A percentile compares a stretch with the other conserved stretches of the same genome.
Conservation (phyloP, 2,888 invertebrate species). For the Acleris literana region DNA sequence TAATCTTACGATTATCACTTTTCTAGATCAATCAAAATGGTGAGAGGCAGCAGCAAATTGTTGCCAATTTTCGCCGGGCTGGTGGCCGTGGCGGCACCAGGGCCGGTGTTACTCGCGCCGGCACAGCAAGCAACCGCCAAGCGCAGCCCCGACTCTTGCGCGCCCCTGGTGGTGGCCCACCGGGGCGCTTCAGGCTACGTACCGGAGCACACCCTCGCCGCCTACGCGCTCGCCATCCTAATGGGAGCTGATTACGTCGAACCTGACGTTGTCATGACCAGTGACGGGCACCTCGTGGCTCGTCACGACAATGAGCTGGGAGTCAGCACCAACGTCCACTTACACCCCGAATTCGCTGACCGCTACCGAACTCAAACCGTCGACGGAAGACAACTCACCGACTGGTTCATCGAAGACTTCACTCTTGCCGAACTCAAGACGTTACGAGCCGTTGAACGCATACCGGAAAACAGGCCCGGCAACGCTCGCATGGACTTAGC, state of each 20-base stretch:
- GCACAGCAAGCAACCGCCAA: slow-evolving; percentile 42
- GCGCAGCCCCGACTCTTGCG: slow-evolving; percentile 58
- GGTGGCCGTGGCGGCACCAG: slow-evolving; percentile 34
- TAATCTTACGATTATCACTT: too few relatives aligned
- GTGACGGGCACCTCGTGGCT: slow-evolving; percentile 69
- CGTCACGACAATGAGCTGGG: slow-evolving; percentile 73
- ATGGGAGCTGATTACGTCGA: slow-evolving; percentile 77
- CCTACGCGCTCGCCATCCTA: slow-evolving; percentile 71
- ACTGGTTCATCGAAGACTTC: slow-evolving; percentile 78
- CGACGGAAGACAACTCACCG: slow-evolving; percentile 58
- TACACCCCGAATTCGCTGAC: slow-evolving; percentile 63
- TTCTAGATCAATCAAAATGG: slow-evolving; percentile 36
- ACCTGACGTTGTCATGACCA: slow-evolving; percentile 74
- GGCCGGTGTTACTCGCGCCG: slow-evolving; percentile 39
- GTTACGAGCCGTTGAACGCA: slow-evolving; percentile 67
- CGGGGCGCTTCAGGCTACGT: slow-evolving; percentile 75
- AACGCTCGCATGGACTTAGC: slow-evolving; percentile 67
- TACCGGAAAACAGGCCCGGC: slow-evolving; percentile 66
- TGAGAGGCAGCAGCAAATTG: slow-evolving; percentile 31
- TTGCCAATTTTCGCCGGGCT: slow-evolving; percentile 32
- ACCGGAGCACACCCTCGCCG: slow-evolving; percentile 74
- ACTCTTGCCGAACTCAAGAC: slow-evolving; percentile 72
- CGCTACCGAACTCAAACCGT: slow-evolving; percentile 63
- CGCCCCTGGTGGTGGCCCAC: slow-evolving; percentile 69
- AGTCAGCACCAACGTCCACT: slow-evolving; percentile 64